Evolutionary conservation across 2,113 vertebrate species (phyloP), one percentile per base, ranked within the genome.

Genomic region (Boulengerochromis microlepis): DNA sequence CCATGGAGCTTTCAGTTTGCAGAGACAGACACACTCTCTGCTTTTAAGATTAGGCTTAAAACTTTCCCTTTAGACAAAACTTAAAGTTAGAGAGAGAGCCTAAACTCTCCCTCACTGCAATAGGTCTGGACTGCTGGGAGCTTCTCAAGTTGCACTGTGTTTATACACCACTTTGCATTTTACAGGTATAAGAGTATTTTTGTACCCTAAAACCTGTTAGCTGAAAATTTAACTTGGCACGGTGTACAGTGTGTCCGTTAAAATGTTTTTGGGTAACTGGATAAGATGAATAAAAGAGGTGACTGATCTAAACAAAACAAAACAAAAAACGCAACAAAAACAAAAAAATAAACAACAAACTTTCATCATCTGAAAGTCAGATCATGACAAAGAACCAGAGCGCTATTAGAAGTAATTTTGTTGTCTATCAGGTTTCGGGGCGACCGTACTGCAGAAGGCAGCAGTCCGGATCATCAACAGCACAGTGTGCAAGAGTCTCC

Each of bases 391-490:
- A 64, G 16, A 33, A 64, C 29, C 59, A 64, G 59, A 64, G 29
- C 29, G 5, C 9, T 64, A 0, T 2, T 64, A 33, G 4, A 12
- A 64, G 31, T 64, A 0, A 57, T 59, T n/a, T 38, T 45, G 26
- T 1, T 31, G 50, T 81, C 4, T 35, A 4, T 22, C 88, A 1
- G 97, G 95, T 0, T 6, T 15, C 0, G 9, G 16, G 0, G 94
- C 96, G 1, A n/a, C 40, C 6, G 9, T 98, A 59, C 92, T 99
- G 87, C 98, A 98, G 96, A 98, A 99, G 74, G 98, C 98, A 0
- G 96, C 96, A 71, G 97, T 99, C 50, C 97, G 97, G 0, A 78
- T 99, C 89, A 96, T 99, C 92, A 98, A 98, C 94, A 94, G 96
- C 92, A 98, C 97, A 0, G 95, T 97, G 29, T 99, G 98, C 4